Conservation (phyloP, 2,888 invertebrate species). For the Cheilosia variabilis region DNA sequence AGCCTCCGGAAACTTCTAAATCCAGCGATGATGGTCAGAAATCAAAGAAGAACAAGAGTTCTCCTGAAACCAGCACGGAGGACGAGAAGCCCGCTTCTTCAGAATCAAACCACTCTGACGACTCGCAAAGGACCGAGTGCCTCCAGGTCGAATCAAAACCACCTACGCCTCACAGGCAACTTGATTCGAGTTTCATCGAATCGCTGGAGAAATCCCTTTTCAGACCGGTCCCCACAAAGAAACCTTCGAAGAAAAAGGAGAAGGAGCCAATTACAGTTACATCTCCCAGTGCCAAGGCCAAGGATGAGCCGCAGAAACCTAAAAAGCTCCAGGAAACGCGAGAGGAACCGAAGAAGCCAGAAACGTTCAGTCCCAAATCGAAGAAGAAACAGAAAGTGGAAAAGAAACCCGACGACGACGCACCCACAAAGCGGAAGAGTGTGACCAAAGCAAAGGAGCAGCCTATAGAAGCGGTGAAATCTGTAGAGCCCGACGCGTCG, state of each 20-base stretch:
- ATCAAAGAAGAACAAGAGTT: conserved; percentile 2
- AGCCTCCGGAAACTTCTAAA: background rate
- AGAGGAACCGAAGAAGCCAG: conserved; percentile 34
- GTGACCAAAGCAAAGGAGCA: conserved; percentile 19
- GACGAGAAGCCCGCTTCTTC: conserved; percentile 14
- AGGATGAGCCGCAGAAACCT: conserved; percentile 36
- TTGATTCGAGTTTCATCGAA: conserved; percentile 63
- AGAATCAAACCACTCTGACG: conserved; percentile 49
- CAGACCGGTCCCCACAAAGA: conserved; percentile 22
- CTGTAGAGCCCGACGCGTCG: background rate
- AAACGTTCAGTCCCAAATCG: conserved; percentile 23
- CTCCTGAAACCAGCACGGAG: conserved; percentile 2
- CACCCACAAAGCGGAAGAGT: conserved; percentile 40
- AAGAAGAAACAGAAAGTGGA: conserved; percentile 51
- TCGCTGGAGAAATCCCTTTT: conserved; percentile 53
- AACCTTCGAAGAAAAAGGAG: conserved; percentile 53
- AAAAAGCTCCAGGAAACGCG: conserved; percentile 27
- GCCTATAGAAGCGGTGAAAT: background rate
- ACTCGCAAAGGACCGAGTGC: conserved; percentile 13
- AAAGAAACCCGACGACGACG: conserved; percentile 35
- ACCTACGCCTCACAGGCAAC: conserved; percentile 32
- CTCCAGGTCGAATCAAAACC: conserved; percentile 22
- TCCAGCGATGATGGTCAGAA: background rate
- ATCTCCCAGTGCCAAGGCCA: conserved; percentile 7
- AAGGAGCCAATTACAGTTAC: conserved; percentile 14